Conservation (phyloP, 2,113 vertebrate species). For the Eretmochelys imbricata region DNA sequence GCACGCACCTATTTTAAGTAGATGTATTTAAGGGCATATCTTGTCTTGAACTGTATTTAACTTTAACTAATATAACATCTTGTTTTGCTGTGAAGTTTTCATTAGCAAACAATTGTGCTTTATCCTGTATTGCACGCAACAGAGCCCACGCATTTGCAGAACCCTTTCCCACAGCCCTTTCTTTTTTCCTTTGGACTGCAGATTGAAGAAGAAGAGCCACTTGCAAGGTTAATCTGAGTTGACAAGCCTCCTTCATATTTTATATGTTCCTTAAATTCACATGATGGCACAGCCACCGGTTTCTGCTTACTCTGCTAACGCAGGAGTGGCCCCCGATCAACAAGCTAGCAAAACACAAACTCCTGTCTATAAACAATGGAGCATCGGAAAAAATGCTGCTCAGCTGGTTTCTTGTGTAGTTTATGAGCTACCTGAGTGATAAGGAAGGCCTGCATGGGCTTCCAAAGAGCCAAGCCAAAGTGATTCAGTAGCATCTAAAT, state of each 20-base stretch:
- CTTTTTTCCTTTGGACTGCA: neutral
- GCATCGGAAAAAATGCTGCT: neutral
- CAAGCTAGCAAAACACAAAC: neutral
- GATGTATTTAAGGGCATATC: neutral
- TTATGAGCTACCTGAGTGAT: neutral
- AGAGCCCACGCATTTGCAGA: neutral
- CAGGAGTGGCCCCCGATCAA: neutral
- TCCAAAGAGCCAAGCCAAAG: neutral
- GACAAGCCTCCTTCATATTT: constrained; percentile 59
- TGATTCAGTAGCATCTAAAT: neutral
- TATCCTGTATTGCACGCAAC: neutral
- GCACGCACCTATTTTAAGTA: neutral
- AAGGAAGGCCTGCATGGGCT: neutral
- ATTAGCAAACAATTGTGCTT: neutral
- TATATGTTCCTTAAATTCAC: neutral
- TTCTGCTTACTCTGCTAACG: neutral
- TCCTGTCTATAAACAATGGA: neutral
- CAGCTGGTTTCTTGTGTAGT: neutral
- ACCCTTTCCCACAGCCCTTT: fast-evolving
- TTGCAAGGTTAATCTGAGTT: constrained; percentile 33
- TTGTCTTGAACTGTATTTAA: neutral
- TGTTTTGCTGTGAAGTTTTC: neutral
- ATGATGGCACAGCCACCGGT: neutral
- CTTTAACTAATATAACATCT: neutral
- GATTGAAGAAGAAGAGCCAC: neutral